Percentiles rank a stretch among this genome's conserved stretches.
Evolutionary conservation across 2,113 vertebrate genomes (phyloP).

Genomic region (Rhabdornis inornatus): DNA sequence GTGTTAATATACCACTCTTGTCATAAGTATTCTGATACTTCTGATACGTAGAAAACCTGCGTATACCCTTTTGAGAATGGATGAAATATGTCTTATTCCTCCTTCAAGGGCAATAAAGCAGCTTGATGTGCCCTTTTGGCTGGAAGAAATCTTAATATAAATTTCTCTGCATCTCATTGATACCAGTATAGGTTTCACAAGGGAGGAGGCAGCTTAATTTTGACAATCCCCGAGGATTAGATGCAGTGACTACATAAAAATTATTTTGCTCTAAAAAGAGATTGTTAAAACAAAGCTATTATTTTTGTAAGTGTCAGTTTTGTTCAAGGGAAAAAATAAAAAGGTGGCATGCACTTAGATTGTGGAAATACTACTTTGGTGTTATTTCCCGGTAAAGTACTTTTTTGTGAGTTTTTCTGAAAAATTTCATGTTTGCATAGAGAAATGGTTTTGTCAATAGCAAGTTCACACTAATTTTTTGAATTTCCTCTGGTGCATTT

Average conservation of each 20-base stretch:
- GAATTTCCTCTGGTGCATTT: neutral
- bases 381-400: neutral
- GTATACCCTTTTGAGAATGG: neutral
- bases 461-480: neutral
- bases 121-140: neutral
- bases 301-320: neutral
- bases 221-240: neutral
- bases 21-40: neutral
- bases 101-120: neutral
- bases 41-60: neutral
- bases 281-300: neutral
- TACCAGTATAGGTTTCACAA: neutral
- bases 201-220: neutral
- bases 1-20: neutral
- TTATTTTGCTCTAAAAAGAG: neutral
- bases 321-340: neutral
- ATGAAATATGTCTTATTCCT: neutral
- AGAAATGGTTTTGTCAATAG: neutral
- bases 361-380: neutral
- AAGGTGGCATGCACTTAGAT: neutral
- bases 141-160: neutral
- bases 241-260: neutral
- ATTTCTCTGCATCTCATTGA: neutral
- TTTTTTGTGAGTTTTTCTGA: neutral
- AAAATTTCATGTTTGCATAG: neutral